Conservation (phyloP, 2,113 vertebrate genomes). For the Corythornis cristatus region DNA sequence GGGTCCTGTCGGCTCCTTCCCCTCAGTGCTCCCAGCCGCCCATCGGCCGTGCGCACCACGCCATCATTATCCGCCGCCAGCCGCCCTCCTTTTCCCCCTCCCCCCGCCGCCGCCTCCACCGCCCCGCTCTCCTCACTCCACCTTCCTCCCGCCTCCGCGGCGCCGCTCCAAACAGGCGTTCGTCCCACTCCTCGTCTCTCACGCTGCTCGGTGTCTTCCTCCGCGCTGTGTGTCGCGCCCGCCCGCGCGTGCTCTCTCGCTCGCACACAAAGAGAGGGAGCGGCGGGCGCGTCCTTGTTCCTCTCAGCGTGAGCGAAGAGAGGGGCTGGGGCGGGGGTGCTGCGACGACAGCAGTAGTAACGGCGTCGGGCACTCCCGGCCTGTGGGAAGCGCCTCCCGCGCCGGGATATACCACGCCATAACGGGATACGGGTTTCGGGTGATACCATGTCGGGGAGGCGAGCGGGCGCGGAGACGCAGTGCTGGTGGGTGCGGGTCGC, state of each 20-base stretch:
- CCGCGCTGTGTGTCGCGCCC: not conserved
- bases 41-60: constrained; percentile 50
- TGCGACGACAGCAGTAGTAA: too few relatives aligned
- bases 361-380: not conserved
- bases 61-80: constrained; percentile 72
- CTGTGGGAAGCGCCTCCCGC: constrained; percentile 31
- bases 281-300: not conserved
- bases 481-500: not conserved
- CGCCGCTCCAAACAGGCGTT: not conserved
- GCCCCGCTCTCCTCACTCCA: not conserved
- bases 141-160: constrained; percentile 7
- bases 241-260: not conserved
- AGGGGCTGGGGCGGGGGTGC: not conserved
- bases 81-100: constrained; percentile 27
- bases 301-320: not conserved
- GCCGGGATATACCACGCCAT: constrained; percentile 32
- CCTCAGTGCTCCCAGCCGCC: not conserved
- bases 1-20: constrained; percentile 6
- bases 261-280: constrained; percentile 34
- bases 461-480: not conserved
- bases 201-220: constrained; percentile 40
- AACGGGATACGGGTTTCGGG: not conserved
- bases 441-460: constrained; percentile 29
- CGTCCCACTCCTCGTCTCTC: not conserved
- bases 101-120: not conserved